Conservation (phyloP, 2,113 vertebrate species). For the Crocuta crocuta region DNA sequence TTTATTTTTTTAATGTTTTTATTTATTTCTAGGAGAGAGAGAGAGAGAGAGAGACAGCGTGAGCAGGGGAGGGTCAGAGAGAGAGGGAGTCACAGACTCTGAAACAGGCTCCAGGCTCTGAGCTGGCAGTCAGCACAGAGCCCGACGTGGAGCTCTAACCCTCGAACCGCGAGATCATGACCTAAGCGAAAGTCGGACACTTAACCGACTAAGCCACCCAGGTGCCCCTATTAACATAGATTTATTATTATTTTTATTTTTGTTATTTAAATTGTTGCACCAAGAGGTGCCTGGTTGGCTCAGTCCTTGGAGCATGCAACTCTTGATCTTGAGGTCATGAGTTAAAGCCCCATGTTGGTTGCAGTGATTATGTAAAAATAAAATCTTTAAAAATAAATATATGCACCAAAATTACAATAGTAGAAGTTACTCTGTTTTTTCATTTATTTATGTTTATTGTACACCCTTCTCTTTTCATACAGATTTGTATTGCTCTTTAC, state of each 20-base stretch:
- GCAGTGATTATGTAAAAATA: not conserved
- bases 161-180: no score
- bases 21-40: no score
- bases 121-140: no score
- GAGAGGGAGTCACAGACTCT: no score
- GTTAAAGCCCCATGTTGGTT: not conserved
- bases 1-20: not conserved
- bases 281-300: not conserved
- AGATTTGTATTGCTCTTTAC: not conserved
- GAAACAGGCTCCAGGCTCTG: no score
- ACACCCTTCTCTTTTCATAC: not conserved
- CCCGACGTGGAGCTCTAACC: no score
- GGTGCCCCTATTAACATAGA: not conserved
- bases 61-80: no score
- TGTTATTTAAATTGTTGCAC: not conserved
- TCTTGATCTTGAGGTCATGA: not conserved
- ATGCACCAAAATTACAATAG: not conserved
- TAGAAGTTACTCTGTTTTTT: not conserved
- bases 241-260: not conserved
- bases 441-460: not conserved
- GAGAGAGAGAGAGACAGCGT: no score
- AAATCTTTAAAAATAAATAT: not conserved
- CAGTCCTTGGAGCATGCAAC: not conserved
- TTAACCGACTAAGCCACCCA: no score
- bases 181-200: no score